Conservation (phyloP, 2,888 invertebrate species). For the Drosophila nr. fundita region DNA sequence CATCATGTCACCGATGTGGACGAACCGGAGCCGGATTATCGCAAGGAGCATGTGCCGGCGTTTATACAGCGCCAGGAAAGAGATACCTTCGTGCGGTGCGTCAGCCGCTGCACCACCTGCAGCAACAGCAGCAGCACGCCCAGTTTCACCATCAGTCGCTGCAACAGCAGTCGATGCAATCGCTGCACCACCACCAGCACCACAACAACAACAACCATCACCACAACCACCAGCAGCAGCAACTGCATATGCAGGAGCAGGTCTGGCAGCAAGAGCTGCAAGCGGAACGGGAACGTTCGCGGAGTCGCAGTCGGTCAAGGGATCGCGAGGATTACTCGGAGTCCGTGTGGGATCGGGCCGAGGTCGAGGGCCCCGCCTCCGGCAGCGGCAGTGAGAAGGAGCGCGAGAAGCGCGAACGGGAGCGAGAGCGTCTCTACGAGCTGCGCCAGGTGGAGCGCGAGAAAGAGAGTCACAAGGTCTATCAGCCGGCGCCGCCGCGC, state of each 20-base stretch:
- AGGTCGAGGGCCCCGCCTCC: constrained; percentile 84
- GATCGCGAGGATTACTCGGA: constrained; percentile 85
- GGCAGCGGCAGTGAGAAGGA: constrained; percentile 84
- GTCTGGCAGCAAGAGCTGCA: constrained; percentile 81
- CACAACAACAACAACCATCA: neutral
- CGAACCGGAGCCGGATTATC: constrained; percentile 65
- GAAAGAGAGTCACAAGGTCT: constrained; percentile 85
- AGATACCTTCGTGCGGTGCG: constrained; percentile 90
- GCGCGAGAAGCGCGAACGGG: constrained; percentile 84
- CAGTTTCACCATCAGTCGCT: constrained; percentile 33
- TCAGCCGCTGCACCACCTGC: constrained; percentile 81
- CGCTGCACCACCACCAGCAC: constrained; percentile 29
- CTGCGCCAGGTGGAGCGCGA: constrained; percentile 85
- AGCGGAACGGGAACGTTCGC: constrained; percentile 83
- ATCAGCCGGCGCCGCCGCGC: constrained; percentile 84
- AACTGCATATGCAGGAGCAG: constrained; percentile 34
- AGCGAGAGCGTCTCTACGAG: constrained; percentile 84
- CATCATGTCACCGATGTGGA: constrained; percentile 22
- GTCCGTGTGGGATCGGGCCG: constrained; percentile 85
- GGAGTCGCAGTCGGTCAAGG: constrained; percentile 84
- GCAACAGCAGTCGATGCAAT: constrained; percentile 35
- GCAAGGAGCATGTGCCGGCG: constrained; percentile 84
- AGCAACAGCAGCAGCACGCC: constrained; percentile 41
- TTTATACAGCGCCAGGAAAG: constrained; percentile 90
- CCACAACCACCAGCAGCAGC: constrained; percentile 37